Conservation (phyloP, 2,113 vertebrate species). For the Crotalus horridus region DNA sequence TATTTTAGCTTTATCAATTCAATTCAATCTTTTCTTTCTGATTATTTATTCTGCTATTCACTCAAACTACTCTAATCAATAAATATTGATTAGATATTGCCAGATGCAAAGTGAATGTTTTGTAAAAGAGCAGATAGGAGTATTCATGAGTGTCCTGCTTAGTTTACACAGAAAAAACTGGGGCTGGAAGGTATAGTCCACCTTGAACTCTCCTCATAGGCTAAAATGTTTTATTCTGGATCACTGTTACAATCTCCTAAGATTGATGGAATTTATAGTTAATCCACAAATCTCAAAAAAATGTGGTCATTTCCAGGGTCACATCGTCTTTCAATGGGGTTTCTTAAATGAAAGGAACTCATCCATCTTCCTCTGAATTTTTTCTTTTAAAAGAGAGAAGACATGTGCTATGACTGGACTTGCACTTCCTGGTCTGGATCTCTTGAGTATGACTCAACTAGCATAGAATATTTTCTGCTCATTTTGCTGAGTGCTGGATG, state of each 20-base stretch:
- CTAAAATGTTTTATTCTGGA: background rate
- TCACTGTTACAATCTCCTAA: background rate
- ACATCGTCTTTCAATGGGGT: background rate
- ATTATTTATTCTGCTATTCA: background rate
- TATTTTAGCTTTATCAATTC: background rate
- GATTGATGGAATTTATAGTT: background rate
- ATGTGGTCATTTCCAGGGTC: background rate
- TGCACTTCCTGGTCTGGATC: background rate
- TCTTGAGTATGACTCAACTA: background rate
- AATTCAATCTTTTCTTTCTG: background rate
- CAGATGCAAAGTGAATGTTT: background rate
- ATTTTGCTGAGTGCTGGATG: background rate
- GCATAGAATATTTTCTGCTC: background rate
- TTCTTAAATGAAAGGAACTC: background rate
- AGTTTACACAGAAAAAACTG: background rate
- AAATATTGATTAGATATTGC: background rate
- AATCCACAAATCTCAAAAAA: background rate
- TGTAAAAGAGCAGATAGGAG: background rate
- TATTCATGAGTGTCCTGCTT: background rate
- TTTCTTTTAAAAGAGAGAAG: background rate
- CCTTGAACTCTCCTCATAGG: background rate
- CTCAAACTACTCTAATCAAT: background rate
- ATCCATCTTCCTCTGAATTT: background rate
- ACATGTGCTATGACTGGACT: background rate
- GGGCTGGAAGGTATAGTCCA: background rate